Conservation (phyloP, 2,113 vertebrate genomes). For the Phoxinus phoxinus region DNA sequence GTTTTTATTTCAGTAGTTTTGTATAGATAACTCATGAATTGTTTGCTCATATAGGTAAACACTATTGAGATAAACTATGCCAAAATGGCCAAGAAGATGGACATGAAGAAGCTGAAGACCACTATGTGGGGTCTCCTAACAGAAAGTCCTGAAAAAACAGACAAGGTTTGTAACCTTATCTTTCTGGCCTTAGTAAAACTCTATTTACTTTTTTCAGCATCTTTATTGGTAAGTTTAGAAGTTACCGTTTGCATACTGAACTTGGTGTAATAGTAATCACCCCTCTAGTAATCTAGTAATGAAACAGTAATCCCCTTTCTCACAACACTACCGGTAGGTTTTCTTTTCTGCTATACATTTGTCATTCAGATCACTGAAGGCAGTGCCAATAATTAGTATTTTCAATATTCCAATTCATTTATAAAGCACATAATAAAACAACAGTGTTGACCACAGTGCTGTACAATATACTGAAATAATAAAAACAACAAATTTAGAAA, state of each 20-base stretch:
- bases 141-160: constrained; percentile 65
- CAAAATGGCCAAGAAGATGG: constrained; percentile 91
- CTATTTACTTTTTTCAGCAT: neutral
- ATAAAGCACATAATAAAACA: too few species aligned
- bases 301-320: neutral
- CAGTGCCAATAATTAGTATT: too few species aligned
- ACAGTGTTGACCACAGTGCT: too few species aligned
- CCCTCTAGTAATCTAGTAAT: neutral
- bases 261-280: neutral
- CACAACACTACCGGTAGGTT: neutral
- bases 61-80: constrained; percentile 89
- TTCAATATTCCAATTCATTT: too few species aligned
- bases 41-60: constrained; percentile 77
- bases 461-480: too few species aligned
- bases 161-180: constrained; percentile 58
- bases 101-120: constrained; percentile 90
- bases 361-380: neutral
- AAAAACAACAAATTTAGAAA: too few species aligned
- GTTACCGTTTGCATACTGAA: neutral
- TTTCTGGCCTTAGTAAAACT: neutral
- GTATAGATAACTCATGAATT: neutral
- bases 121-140: constrained; percentile 90
- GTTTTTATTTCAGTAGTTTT: neutral
- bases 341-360: neutral
- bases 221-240: neutral